Evolutionary conservation across 2,797 vertebrate genomes (phyloP), one percentile per base, ranked within the genome.

Genomic region (Sebastes kiyomatsui): DNA sequence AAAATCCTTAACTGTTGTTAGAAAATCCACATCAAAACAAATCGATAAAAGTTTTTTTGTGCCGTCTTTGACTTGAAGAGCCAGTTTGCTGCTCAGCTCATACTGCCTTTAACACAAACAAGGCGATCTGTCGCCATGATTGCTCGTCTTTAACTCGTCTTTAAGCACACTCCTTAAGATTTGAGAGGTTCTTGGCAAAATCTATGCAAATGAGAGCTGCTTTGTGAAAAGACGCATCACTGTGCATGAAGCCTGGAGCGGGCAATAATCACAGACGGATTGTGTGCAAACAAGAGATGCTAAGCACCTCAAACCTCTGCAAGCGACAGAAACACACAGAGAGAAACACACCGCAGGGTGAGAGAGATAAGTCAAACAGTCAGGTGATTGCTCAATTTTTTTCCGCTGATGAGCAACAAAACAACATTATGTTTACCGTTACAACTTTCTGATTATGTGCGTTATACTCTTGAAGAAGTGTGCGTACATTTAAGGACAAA

Each of bases 201-300:
- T 89, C 84, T 93, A 93, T 94, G 93, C 92, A 94, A 95, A 95
- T 93, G 75, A 91, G 33, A 86, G 81, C 79, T 56, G 89, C 83
- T 91, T 88, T 87, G 84, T 89, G 87, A 82, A 87, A 84, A 90
- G 91, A 90, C 54, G 54, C 87, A 82, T 90, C 83, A 35, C 77
- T 52, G 86, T 81, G 85, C 77, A 35, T 30, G 87, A 83, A 84
- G 88, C 87, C 82, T 55, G 79, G 73, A 91, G 88, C 82, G 76
- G 81, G 89, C 87, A 89, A 90, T 92, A 95, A 95, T 95, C 94
- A 96, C 89, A 88, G 89, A 59, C 65, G 75, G 87, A 94, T 95
- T 95, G 94, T 95, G 94, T 95, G 92, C 94, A 96, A 96, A 95
- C 93, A 95, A 95, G 94, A 89, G 93, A 87, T 72, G 88, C 92